phyloP scores from a whole-genome alignment of 2,113 vertebrate species.

The rat (Rattus norvegicus) region GRCr8 NC_086037.1:62129501-62130000 shows the following conservation, averaged over 20 bases:
- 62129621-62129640: too few species aligned
- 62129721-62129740: background rate
- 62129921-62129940: background rate
- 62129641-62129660: background rate
- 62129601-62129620: background rate
- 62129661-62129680: background rate
- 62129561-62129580: background rate
- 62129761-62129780: background rate
- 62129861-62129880: background rate
- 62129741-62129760: background rate
- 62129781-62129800: background rate
- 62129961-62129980: background rate
- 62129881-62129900: background rate
- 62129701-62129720: background rate
- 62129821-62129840: background rate
- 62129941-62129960: background rate
- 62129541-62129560: background rate
- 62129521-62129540: background rate
- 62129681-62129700: background rate
- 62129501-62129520: background rate
- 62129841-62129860: background rate
- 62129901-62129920: background rate
- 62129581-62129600: background rate
- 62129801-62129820: background rate
- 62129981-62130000: background rate